Evolutionary conservation across 2,797 vertebrate species (phyloP).

Genomic region (Numenius phaeopus): DNA sequence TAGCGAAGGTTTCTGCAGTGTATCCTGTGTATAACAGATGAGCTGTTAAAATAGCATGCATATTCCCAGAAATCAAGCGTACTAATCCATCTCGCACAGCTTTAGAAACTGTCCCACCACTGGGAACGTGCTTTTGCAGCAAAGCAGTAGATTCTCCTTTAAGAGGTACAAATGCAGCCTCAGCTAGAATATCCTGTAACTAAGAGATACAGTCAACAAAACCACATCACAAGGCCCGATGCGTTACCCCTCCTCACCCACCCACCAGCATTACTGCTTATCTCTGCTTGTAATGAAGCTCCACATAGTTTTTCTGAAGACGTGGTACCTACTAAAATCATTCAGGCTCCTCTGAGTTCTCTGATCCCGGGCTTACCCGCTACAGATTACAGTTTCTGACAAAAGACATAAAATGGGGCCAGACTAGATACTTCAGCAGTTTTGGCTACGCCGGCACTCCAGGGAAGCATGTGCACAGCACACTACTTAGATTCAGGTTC

Average conservation of each 20-base stretch:
- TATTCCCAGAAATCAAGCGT: background rate
- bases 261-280: background rate
- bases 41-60: rapidly evolving
- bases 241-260: background rate
- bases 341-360: rapidly evolving
- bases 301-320: background rate
- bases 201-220: constrained; percentile 52
- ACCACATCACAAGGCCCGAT: background rate
- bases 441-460: background rate
- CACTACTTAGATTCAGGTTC: rapidly evolving
- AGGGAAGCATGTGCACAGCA: rapidly evolving
- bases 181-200: constrained; percentile 4
- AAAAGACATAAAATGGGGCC: background rate
- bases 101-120: background rate
- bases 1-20: rapidly evolving
- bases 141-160: background rate
- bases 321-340: background rate
- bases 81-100: background rate
- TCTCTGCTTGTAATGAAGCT: background rate
- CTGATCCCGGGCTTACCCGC: rapidly evolving
- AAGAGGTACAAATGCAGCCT: background rate
- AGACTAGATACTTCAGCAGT: background rate
- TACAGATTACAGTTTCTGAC: background rate
- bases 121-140: background rate
- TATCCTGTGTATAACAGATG: rapidly evolving